Conservation (phyloP, 2,797 vertebrate species). For the Mus caroli region DNA sequence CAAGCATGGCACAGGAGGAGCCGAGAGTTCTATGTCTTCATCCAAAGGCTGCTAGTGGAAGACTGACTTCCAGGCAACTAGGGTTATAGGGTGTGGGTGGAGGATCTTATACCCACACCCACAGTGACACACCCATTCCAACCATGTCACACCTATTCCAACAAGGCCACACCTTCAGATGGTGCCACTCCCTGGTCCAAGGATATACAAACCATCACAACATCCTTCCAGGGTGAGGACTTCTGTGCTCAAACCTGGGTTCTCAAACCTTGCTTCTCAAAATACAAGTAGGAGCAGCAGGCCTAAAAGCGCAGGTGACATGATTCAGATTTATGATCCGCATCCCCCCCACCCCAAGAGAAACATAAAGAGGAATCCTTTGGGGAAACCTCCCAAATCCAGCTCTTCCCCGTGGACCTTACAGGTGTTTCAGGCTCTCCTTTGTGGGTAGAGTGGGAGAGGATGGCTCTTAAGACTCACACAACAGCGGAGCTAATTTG, state of each 20-base stretch:
- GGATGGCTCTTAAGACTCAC: neutral
- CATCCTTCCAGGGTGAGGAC: neutral
- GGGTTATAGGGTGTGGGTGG: too few species aligned
- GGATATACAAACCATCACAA: too few species aligned
- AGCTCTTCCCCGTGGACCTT: neutral
- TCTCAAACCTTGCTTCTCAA: slow-evolving; percentile 61
- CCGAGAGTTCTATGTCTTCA: too few species aligned
- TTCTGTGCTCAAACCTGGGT: neutral
- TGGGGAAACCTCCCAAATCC: neutral
- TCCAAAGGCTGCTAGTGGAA: too few species aligned
- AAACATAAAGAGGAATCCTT: slow-evolving; percentile 9
- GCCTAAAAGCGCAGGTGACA: slow-evolving; percentile 30
- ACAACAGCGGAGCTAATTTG: neutral
- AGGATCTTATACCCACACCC: too few species aligned
- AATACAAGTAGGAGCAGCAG: neutral
- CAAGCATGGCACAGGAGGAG: too few species aligned
- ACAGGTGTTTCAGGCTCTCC: neutral
- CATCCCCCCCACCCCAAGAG: neutral
- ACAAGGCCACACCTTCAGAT: too few species aligned
- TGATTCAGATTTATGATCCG: slow-evolving; percentile 32
- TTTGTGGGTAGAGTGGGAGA: neutral
- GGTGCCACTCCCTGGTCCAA: too few species aligned
- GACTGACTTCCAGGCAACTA: too few species aligned
- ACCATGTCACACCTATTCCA: too few species aligned
- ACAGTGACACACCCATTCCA: too few species aligned